Evolutionary conservation across 2,797 vertebrate species (phyloP), one percentile per base, ranked within the genome.

Genomic region (Pogoniulus pusillus): DNA sequence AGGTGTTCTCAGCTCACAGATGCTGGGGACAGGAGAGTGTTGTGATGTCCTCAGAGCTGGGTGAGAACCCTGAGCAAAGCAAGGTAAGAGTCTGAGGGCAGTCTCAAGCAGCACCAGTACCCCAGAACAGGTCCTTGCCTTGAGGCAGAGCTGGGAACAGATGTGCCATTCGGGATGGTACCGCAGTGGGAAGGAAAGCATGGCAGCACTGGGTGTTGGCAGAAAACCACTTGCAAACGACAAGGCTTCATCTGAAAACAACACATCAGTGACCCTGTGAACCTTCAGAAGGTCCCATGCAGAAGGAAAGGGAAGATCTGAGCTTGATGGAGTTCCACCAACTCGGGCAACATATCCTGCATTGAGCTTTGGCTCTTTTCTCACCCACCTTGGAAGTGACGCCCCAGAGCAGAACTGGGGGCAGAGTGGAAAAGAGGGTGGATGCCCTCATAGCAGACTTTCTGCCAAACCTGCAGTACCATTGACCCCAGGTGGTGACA

Each of bases 1-100:
- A 51, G 1, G 34, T 12, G 54, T 32, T 57, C 10, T 69, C 4
- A 7, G 27, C 1, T 0, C 2, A 1, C n/a, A 18, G 34, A 27
- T 23, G 9, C 62, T 73, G 54, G 43, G 60, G 39, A 82, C 37
- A 1, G 2, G 15, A 27, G 27, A 35, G 29, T 6, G 2, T 35
- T 5, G 0, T 4, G 0, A 41, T 57, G 30, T 41, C 47, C 37
- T 60, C 45, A 81, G 54, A 60, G 60, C 15, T 0, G 12, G 4
- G 2, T 12, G 5, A 37, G 47, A 34, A 26, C 16, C 13, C 23
- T 49, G 47, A 49, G 47, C 22, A 49, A 23, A 49, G 23, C 23
- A 24, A 49, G 23, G 22, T 49, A 49, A 23, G 22, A 49, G 47
- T 49, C 47, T 79, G 13, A 14, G n/a, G 34, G 8, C 55, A 84